These are phyloP conservation scores for Melopsittacus undulatus DNA, from an alignment of 2,797 vertebrate genomes.

Conservation along the genomic window DNA sequence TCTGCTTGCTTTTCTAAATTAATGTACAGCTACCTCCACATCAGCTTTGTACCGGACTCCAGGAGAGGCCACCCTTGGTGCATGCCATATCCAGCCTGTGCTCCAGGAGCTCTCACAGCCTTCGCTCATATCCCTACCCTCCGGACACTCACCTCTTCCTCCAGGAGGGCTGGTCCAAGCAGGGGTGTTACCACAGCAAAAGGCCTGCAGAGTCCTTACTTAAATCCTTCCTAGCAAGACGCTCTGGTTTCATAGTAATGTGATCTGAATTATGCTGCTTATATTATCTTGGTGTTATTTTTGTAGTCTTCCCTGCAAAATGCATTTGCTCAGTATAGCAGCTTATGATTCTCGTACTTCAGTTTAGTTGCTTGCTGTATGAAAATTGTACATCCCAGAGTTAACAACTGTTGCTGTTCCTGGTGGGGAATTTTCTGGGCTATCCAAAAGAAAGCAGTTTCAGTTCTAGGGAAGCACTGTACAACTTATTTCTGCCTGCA, in stretches of 20 bases:
- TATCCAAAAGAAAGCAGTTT: neutral
- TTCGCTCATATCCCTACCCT: fast-evolving
- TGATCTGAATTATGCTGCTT: neutral
- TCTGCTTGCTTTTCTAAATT: neutral
- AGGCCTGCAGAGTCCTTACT: neutral
- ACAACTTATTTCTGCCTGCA: neutral
- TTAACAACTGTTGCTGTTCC: neutral
- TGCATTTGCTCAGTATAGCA: neutral
- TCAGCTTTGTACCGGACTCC: neutral
- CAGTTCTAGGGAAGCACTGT: fast-evolving
- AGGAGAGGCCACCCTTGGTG: neutral
- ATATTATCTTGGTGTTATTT: neutral
- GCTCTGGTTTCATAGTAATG: neutral
- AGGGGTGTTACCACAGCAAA: fast-evolving
- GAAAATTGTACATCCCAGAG: neutral
- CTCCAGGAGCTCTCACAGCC: fast-evolving
- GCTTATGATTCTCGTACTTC: neutral
- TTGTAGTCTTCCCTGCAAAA: neutral
- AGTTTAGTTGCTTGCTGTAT: neutral
- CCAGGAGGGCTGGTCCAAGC: neutral
- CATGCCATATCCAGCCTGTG: neutral
- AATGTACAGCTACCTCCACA: neutral
- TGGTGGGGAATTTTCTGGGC: neutral
- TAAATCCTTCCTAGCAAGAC: neutral
- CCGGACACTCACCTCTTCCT: fast-evolving